Percentiles rank a stretch among this genome's conserved stretches.
Conservation (phyloP, 2,113 vertebrate species). For the Andinoacara biseriatus region DNA sequence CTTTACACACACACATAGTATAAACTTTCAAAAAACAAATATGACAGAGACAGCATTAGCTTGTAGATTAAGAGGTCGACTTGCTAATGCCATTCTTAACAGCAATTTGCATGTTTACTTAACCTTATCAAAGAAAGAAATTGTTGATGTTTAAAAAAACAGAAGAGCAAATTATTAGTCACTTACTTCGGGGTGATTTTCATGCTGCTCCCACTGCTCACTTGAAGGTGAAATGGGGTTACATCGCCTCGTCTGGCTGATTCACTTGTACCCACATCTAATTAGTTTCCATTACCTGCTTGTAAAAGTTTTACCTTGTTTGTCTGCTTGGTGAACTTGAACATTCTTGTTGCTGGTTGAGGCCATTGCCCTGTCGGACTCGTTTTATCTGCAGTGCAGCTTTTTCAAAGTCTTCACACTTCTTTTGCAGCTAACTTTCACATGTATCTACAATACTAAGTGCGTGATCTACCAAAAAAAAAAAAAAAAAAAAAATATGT, state of each 20-base stretch:
- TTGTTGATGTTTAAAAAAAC: not conserved
- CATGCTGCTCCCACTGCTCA: not conserved
- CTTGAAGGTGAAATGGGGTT: not conserved
- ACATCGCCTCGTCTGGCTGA: not conserved
- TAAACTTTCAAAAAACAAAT: not conserved
- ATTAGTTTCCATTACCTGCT: not conserved
- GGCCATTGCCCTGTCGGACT: not conserved
- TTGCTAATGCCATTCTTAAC: not conserved
- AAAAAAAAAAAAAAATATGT: too few relatives aligned
- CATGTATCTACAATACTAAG: not conserved
- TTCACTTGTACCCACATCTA: not conserved
- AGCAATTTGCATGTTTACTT: not conserved
- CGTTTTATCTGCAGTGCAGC: not conserved
- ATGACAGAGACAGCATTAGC: not conserved
- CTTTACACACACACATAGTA: not conserved
- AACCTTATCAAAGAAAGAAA: not conserved
- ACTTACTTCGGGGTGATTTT: not conserved
- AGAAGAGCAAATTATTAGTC: not conserved
- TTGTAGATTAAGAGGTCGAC: not conserved
- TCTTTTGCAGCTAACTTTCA: not conserved
- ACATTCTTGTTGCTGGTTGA: not conserved
- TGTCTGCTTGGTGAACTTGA: not conserved
- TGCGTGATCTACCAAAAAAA: not conserved
- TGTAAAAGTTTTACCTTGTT: not conserved
- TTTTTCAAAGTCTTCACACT: not conserved